A percentile compares a stretch with the other conserved stretches of the same genome.
Conservation (phyloP, 2,888 invertebrate genomes). For the Meteorus colon region DNA sequence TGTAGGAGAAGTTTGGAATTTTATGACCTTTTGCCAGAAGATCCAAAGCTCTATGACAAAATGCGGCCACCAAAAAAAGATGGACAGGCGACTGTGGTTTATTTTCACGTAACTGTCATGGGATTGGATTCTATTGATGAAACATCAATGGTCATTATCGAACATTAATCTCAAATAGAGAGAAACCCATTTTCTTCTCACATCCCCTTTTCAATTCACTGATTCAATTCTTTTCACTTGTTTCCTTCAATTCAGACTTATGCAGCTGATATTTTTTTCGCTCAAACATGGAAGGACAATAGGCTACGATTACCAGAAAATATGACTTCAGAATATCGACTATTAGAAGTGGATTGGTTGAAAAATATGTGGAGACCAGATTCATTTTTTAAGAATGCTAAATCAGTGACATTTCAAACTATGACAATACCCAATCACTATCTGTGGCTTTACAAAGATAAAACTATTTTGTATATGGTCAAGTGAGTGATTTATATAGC, state of each 20-base stretch:
- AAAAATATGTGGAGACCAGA: constrained; percentile 96
- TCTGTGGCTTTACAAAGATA: constrained; percentile 91
- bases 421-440: constrained; percentile 97
- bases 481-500: constrained; percentile 77
- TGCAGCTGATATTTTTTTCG: constrained; percentile 93
- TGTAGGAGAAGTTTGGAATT: constrained; percentile 84
- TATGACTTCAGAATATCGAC: constrained; percentile 92
- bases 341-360: constrained; percentile 91
- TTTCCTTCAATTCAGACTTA: constrained; percentile 80
- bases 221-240: no score
- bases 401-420: constrained; percentile 93
- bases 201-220: no score
- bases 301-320: constrained; percentile 89
- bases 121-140: constrained; percentile 96
- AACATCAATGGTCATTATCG: constrained; percentile 86
- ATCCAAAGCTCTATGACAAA: constrained; percentile 91
- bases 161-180: neutral
- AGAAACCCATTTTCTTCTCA: neutral
- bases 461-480: constrained; percentile 89
- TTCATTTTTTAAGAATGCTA: constrained; percentile 95
- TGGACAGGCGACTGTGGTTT: constrained; percentile 89
- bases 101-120: constrained; percentile 95
- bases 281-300: constrained; percentile 95
- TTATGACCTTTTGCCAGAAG: constrained; percentile 89
- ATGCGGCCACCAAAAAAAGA: constrained; percentile 94